Conservation (phyloP, 1,140 invertebrate species). For the Drosophila repletoides region DNA sequence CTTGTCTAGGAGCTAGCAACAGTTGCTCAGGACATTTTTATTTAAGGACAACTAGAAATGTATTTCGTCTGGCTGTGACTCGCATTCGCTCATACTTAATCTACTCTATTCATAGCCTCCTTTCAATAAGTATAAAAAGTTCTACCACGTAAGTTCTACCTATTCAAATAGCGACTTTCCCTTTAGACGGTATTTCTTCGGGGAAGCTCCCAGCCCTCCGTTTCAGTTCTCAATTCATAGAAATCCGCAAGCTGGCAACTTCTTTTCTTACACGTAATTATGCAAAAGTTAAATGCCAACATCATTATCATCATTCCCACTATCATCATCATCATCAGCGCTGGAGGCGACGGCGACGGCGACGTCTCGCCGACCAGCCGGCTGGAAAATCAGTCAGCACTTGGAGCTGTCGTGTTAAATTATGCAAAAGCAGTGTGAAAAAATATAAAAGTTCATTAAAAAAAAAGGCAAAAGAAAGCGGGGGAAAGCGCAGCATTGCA, state of each 20-base stretch:
- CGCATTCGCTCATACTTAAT: no score
- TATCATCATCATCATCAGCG: not conserved
- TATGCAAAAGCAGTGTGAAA: conserved; percentile 42
- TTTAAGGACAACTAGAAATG: no score
- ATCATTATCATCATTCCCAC: conserved; percentile 5
- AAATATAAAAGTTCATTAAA: conserved; percentile 47
- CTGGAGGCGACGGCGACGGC: not conserved
- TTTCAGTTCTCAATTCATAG: conserved; percentile 11
- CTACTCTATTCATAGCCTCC: no score
- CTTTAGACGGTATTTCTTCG: not conserved
- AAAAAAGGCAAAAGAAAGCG: no score
- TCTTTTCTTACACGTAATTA: conserved; percentile 71
- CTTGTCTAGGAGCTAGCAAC: no score
- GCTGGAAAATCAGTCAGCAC: conserved; percentile 62
- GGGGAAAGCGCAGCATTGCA: conserved; percentile 5
- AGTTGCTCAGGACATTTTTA: no score
- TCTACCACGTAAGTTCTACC: conserved; percentile 61
- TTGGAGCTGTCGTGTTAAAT: conserved; percentile 61
- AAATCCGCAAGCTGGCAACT: conserved; percentile 14
- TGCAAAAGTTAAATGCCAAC: conserved; percentile 70
- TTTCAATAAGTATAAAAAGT: conserved; percentile 9
- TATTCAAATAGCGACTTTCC: no score
- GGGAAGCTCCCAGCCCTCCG: not conserved
- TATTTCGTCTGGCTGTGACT: no score
- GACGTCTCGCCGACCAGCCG: conserved; percentile 48